Conservation (phyloP, 2,888 invertebrate species). For the Orthonevra nobilis region DNA sequence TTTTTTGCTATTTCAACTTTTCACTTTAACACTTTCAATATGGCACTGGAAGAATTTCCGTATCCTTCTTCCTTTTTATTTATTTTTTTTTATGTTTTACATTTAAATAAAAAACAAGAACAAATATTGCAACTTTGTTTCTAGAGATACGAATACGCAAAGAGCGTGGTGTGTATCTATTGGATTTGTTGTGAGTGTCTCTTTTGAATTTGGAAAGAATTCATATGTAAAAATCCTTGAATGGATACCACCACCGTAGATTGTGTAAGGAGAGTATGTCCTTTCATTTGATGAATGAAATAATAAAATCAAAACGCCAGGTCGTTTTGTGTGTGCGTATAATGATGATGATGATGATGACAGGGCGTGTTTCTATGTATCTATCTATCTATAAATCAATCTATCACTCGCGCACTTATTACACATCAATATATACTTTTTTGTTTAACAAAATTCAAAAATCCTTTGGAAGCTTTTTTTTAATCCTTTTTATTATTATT, state of each 20-base stretch:
- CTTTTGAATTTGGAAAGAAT: slow-evolving; percentile 19
- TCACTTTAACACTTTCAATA: slow-evolving; percentile 38
- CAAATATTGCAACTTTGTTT: not conserved
- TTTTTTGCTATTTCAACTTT: slow-evolving; percentile 9
- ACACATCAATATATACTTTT: too few species aligned
- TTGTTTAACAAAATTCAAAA: too few species aligned
- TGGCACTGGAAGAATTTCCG: slow-evolving; percentile 60
- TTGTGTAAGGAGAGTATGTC: not conserved
- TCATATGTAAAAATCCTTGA: slow-evolving; percentile 59
- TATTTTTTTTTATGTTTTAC: too few species aligned
- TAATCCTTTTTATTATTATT: not conserved
- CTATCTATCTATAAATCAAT: slow-evolving; percentile 19
- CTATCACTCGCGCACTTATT: slow-evolving; percentile 39
- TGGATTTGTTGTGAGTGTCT: slow-evolving; percentile 31
- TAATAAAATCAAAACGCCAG: slow-evolving; percentile 27
- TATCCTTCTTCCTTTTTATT: slow-evolving; percentile 39
- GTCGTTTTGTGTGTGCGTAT: too few species aligned
- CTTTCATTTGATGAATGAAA: slow-evolving; percentile 63
- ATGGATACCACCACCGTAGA: slow-evolving; percentile 41
- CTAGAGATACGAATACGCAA: not conserved
- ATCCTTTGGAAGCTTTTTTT: not conserved
- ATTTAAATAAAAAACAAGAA: slow-evolving; percentile 7
- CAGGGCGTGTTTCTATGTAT: slow-evolving; percentile 24
- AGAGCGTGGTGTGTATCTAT: slow-evolving; percentile 22
- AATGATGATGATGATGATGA: too few species aligned